phyloP scores from a whole-genome alignment of 2,113 vertebrate species.

The Sakesphorus luctuosus region DNA sequence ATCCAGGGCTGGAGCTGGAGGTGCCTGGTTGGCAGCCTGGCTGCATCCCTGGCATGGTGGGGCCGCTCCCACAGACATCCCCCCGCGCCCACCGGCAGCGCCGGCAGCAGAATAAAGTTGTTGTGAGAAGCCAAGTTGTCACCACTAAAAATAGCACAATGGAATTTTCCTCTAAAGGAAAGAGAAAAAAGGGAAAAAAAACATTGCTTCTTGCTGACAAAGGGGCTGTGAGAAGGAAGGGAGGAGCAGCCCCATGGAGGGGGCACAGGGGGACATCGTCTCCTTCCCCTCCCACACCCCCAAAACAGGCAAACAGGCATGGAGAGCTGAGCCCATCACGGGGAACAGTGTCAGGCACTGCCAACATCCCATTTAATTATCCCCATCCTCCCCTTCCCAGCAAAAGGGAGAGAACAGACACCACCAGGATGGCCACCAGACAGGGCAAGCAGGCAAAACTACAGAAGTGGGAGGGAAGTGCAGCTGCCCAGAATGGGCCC shows the following conservation, averaged over 20 bases:
- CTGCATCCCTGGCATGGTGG: not conserved
- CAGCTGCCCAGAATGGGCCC: not conserved
- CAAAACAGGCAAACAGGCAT: not conserved
- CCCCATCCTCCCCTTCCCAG: not conserved
- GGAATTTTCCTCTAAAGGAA: conserved; percentile 71
- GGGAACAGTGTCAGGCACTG: not conserved
- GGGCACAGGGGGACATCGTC: rapidly evolving
- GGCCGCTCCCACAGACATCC: not conserved
- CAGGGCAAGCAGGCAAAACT: rapidly evolving
- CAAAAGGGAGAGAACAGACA: not conserved
- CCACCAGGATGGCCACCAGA: rapidly evolving
- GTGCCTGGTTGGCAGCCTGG: rapidly evolving
- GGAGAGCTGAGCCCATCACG: rapidly evolving
- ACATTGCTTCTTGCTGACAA: conserved; percentile 43
- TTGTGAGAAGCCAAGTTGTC: conserved; percentile 61
- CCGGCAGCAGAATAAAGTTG: conserved; percentile 56
- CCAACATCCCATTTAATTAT: not conserved
- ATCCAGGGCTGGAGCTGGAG: not conserved
- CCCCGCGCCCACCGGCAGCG: not conserved
- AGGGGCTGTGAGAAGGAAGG: not conserved
- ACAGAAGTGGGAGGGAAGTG: not conserved
- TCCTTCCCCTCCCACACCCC: not conserved
- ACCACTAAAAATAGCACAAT: conserved; percentile 74
- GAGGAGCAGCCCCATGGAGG: not conserved
- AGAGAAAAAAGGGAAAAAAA: rapidly evolving